Percentiles rank a stretch among this genome's conserved stretches.
Conservation (phyloP, 2,888 invertebrate genomes). For the Melieria omissa region DNA sequence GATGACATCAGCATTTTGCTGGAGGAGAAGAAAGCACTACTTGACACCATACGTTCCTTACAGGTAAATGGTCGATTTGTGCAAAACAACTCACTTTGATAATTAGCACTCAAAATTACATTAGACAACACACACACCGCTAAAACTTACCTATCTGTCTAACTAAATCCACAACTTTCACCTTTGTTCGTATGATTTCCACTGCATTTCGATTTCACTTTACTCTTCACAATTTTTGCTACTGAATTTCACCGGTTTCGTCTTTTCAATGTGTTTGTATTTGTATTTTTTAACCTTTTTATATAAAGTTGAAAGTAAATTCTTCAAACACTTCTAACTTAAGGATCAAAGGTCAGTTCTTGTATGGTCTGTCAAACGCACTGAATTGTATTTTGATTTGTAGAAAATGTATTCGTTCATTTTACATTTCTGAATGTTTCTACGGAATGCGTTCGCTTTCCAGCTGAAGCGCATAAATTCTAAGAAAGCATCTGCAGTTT, state of each 20-base stretch:
- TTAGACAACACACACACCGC: slow-evolving; percentile 2
- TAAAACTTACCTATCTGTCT: not conserved
- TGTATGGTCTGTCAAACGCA: slow-evolving; percentile 9
- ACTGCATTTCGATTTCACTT: slow-evolving; percentile 14
- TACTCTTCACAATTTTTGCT: slow-evolving; percentile 18
- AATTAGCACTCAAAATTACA: too few species aligned
- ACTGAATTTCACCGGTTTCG: slow-evolving; percentile 25
- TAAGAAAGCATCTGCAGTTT: too few species aligned
- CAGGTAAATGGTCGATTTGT: slow-evolving; percentile 68
- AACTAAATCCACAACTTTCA: not conserved
- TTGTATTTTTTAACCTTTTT: not conserved
- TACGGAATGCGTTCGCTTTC: too few species aligned
- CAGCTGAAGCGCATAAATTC: too few species aligned
- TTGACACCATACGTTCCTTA: slow-evolving; percentile 76
- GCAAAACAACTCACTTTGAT: too few species aligned
- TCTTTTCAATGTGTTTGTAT: slow-evolving; percentile 18
- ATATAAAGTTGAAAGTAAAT: slow-evolving; percentile 53
- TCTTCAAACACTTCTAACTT: slow-evolving; percentile 55
- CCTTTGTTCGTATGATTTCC: slow-evolving; percentile 16
- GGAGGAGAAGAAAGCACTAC: slow-evolving; percentile 78
- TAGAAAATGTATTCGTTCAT: not conserved
- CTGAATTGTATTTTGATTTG: slow-evolving; percentile 27
- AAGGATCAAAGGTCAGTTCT: slow-evolving; percentile 62
- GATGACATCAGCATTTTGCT: slow-evolving; percentile 78
- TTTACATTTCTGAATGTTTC: too few species aligned